Base-by-base conservation (phyloP, 2,797 vertebrate genomes). In the Pelodytes ibericus region DNA sequence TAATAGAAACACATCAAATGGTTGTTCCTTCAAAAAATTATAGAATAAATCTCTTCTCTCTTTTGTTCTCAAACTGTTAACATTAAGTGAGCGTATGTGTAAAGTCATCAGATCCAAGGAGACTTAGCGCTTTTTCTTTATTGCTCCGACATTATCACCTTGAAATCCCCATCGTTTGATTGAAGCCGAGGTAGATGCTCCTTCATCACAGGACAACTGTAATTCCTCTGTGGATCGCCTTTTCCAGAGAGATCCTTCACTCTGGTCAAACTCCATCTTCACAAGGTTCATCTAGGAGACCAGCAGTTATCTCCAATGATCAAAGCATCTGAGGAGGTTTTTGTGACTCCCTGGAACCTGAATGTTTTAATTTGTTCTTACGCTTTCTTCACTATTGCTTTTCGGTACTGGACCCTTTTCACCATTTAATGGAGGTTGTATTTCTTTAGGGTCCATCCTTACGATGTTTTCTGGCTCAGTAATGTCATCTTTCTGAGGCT, bases 111-210 rank as follows among this genome's bases (percentile, higher is more conserved):
- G 25, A 24, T 25, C 3, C 9, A 24, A 13, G 7, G 30, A 63
- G 10, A 36, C 9, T 63, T 6, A 63, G 18, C 30, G 7, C n/a
- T 61, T 36, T 11, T 63, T 63, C n/a, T 39, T 63, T 26, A 20
- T 24, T 22, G 2, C 31, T 13, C 60, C 60, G 11, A 63, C 31
- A 63, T 63, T 63, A n/a, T 63, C 60, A 20, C 60, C 60, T 39
- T 63, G 60, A 15, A n/a, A 63, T n/a, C 31, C 60, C 60, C 60
- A 63, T 39, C 60, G 6, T 24, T 63, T 63, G 2, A 63, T 2
- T 8, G 59, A 20, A 10, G n/a, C 27, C 6, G 59, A 56, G 4
- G 20, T 10, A 61, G 29, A 3, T 6, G 27, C 29, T 61, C n/a
- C 27, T 61, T 29, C 18, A 15, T 31, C 27, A 16, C 59, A 61